Conservation (phyloP, 1,140 invertebrate genomes). For the Kradibia gibbosae region DNA sequence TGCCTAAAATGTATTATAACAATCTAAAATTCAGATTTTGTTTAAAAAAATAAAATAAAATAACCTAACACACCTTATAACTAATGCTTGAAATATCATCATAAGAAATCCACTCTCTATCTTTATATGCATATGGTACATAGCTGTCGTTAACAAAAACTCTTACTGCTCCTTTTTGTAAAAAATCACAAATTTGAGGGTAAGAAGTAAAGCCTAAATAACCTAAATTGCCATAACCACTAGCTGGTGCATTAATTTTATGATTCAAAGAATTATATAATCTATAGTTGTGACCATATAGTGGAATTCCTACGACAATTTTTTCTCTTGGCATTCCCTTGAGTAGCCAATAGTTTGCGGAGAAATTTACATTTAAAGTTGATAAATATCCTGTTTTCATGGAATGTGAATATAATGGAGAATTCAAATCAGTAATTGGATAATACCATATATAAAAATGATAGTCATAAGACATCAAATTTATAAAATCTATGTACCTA, state of each 20-base stretch:
- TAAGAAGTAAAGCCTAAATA: constrained; percentile 82
- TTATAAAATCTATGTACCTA: constrained; percentile 86
- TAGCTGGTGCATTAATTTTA: constrained; percentile 80
- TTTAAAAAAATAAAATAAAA: constrained; percentile 35
- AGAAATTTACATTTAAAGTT: constrained; percentile 88
- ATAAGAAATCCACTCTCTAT: constrained; percentile 90
- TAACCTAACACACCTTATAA: constrained; percentile 76
- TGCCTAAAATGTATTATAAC: constrained; percentile 67
- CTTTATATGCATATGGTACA: constrained; percentile 85
- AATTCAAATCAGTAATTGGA: constrained; percentile 87
- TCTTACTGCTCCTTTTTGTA: constrained; percentile 71
- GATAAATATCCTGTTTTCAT: constrained; percentile 78
- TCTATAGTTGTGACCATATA: constrained; percentile 88
- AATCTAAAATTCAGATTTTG: constrained; percentile 41
- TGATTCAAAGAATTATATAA: constrained; percentile 80
- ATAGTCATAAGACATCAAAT: constrained; percentile 93
- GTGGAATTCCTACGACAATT: constrained; percentile 90
- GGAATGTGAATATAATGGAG: constrained; percentile 79
- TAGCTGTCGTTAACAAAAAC: constrained; percentile 79
- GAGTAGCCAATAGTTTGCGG: constrained; percentile 84
- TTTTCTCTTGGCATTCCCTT: constrained; percentile 88
- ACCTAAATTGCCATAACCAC: constrained; percentile 78
- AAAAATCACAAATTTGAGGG: constrained; percentile 79
- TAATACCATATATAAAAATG: constrained; percentile 84
- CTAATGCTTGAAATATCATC: constrained; percentile 84